These are phyloP conservation scores for Falco cherrug DNA, from an alignment of 2,797 vertebrate species.

Conservation along the genomic window DNA sequence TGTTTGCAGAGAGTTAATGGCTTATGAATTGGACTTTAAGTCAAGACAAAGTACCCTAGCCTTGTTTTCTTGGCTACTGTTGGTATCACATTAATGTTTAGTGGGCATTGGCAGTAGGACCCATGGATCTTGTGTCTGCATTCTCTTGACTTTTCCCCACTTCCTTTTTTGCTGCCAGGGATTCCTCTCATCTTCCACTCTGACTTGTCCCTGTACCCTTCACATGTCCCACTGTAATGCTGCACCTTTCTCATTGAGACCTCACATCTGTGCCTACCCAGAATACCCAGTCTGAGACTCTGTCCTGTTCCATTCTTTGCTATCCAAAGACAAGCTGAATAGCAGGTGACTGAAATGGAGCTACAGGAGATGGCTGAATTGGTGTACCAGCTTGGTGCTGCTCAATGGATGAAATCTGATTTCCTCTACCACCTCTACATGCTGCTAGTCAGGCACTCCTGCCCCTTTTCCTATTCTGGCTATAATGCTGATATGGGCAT, in stretches of 20 bases:
- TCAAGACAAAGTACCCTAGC: neutral
- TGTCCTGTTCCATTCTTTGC: neutral
- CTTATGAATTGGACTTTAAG: neutral
- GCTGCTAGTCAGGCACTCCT: neutral
- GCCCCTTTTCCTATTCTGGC: neutral
- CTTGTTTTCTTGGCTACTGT: neutral
- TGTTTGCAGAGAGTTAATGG: neutral
- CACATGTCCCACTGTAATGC: neutral
- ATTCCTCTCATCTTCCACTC: neutral
- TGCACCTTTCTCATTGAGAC: neutral
- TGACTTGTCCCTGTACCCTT: neutral
- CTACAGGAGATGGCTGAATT: neutral
- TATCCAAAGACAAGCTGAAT: neutral
- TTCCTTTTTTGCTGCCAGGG: neutral
- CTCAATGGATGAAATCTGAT: neutral
- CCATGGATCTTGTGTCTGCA: neutral
- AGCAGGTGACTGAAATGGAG: neutral
- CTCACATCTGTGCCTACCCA: neutral
- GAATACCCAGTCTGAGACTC: neutral
- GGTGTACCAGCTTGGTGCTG: neutral
- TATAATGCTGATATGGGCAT: neutral
- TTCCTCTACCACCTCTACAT: neutral
- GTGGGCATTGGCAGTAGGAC: neutral
- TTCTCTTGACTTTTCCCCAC: neutral
- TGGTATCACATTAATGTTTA: neutral